Evolutionary conservation across 2,797 vertebrate species (phyloP), one percentile per base, ranked within the genome.

Genomic region (Leptatherina wallacei): DNA sequence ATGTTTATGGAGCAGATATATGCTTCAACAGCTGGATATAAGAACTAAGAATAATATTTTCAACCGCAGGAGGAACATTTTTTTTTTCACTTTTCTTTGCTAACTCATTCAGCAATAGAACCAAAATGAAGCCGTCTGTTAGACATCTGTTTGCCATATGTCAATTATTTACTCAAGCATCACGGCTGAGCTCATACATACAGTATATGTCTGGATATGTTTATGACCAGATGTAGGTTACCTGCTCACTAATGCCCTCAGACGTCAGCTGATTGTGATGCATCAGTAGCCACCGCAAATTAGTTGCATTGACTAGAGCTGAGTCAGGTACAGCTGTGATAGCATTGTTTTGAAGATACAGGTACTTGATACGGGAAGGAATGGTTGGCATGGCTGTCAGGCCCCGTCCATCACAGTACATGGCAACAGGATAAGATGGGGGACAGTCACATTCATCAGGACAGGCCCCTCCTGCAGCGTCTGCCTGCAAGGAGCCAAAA

Each of bases 321-420:
- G 94, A 91, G 20, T 98, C 96, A 0, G 97, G 94, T 77, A 99
- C 91, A 49, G 94, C 61, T 0, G 92, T 81, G 83, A 99, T 95
- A 65, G 94, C 95, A 65, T 99, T 99, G 91, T 97, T 94, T 87
- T 99, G 97, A 80, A 99, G 96, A 76, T 99, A 99, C 71, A 97
- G 88, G 2, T 99, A 99, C 73, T 98, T 98, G 85, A 99, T 95
- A 13, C 95, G 93, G 20, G 96, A 95, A 0, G 97, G 97, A 72
- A 99, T 93, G 9, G 92, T 89, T 4, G 98, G 98, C 73, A 99
- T 92, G 65, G 94, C 93, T 11, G 94, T 95, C 81, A 99, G 94
- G 75, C 94, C 94, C 14, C 97, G 96, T 1, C 94, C 94, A 65
- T 99, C 96, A 6, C 98, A 99, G 88, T 99, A 99, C 97, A 99